A percentile compares a stretch with the other conserved stretches of the same genome.
phyloP scores from a whole-genome alignment of 1,140 invertebrate species.

The Pectinophora gossypiella region DNA sequence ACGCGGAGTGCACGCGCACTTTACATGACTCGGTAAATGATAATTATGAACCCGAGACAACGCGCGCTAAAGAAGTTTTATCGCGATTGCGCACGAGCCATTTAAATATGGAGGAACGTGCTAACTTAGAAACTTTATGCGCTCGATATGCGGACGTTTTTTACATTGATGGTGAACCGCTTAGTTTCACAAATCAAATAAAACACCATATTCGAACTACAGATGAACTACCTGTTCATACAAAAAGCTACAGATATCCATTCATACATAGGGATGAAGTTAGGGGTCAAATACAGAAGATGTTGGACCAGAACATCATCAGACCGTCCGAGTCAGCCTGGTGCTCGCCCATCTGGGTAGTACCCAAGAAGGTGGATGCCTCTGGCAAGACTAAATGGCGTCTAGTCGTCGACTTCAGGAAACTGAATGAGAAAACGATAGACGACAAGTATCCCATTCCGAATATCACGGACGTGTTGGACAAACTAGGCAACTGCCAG shows the following conservation, averaged over 20 bases:
- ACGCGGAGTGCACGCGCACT: not conserved
- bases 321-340: conserved; percentile 7
- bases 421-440: conserved; percentile 42
- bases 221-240: conserved; percentile 18
- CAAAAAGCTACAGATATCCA: conserved; percentile 25
- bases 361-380: conserved; percentile 18
- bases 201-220: conserved; percentile 19
- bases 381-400: conserved; percentile 39
- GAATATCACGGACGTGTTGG: conserved; percentile 64
- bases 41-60: not conserved
- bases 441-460: conserved; percentile 72
- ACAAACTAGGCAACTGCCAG: conserved; percentile 44
- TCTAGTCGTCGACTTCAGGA: conserved; percentile 42
- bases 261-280: conserved; percentile 29
- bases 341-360: conserved; percentile 8
- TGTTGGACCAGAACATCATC: conserved; percentile 23
- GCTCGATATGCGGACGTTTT: conserved; percentile 5
- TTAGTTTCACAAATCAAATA: conserved; percentile 15
- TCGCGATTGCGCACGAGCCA: conserved; percentile 5
- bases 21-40: not conserved
- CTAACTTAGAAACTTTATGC: conserved; percentile 2
- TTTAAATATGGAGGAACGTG: conserved; percentile 3
- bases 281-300: conserved; percentile 28
- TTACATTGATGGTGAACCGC: conserved; percentile 5
- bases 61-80: not conserved